Conservation (phyloP, 37 sponge, comb jelly and placozoan genomes). For the Cliona cf. orientalis region DNA sequence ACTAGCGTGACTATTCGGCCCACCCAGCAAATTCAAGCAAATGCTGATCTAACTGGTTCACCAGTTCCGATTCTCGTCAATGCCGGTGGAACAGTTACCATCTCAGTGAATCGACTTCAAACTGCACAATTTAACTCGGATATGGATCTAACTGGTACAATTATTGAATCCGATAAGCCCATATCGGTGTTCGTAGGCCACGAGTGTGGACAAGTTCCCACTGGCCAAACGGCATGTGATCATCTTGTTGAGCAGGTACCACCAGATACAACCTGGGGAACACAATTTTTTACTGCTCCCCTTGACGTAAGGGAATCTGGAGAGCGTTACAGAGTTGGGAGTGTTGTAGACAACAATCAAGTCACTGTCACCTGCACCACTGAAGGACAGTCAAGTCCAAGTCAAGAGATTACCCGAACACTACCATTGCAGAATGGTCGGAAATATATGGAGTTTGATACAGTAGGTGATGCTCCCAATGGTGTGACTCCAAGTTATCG, state of each 20-base stretch:
- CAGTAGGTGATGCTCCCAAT: not conserved
- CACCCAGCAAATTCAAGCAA: too few species aligned
- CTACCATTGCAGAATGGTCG: too few species aligned
- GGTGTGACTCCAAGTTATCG: not conserved
- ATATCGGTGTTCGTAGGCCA: slow-evolving; percentile 48
- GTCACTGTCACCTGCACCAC: slow-evolving; percentile 39
- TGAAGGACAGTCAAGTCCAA: too few species aligned
- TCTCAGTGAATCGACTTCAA: not conserved
- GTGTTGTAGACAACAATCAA: slow-evolving; percentile 13
- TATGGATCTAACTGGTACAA: slow-evolving; percentile 48
- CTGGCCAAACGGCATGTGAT: slow-evolving; percentile 45
- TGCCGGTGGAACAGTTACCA: too few species aligned
- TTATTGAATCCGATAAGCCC: slow-evolving; percentile 25
- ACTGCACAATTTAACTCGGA: not conserved
- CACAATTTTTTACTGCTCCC: slow-evolving; percentile 19
- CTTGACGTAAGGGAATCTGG: slow-evolving; percentile 14
- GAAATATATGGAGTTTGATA: slow-evolving; percentile 6
- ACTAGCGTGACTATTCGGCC: slow-evolving; percentile 15
- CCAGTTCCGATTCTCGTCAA: too few species aligned
- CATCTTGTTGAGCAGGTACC: slow-evolving; percentile 69
- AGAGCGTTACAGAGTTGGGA: slow-evolving; percentile 31
- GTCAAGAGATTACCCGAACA: too few species aligned
- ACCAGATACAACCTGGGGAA: slow-evolving; percentile 24
- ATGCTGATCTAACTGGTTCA: too few species aligned
- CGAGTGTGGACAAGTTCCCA: slow-evolving; percentile 57